Evolutionary conservation across 2,888 invertebrate species (phyloP), one percentile per base, ranked within the genome.

Genomic region (Steinernema hermaphroditum): DNA sequence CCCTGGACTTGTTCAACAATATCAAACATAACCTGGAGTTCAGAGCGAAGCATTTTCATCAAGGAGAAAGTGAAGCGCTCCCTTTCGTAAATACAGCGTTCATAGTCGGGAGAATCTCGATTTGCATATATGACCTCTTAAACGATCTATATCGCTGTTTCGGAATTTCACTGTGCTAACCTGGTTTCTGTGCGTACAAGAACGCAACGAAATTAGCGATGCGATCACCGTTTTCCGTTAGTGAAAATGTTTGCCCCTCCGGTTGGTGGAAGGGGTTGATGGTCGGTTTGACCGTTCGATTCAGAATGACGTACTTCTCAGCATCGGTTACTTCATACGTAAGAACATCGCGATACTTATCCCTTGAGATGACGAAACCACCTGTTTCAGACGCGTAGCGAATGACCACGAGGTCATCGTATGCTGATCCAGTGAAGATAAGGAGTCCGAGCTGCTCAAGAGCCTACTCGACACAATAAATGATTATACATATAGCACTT

Each of bases 351-450:
- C 54, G 54, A 27, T 54, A 54, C 27, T 54, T 54, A 27, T 54
- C 54, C 12, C 27, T 24, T 4, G 54, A 54, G 27, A 54, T 24
- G 54, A 54, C 27, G 54, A 54, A 54, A 8, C 24, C 54, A 27
- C 54, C 54, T 8, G 14, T 22, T 8, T 54, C 54, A 8, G 54
- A 22, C 19, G 54, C 54, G 27, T 54, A 54, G 9, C 54, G 22
- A 27, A 54, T 54, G n/a, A 22, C 19, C 54, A 54, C 2, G 2
- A 54, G 54, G 54, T 54, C 54, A 27, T 54, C 54, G 27, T 54
- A 54, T 8, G 12, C 2, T 22, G 9, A 14, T 4, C 27, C 54
- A 22, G 54, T 54, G 54, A 24, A 54, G 54, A 54, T 22, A 12
- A 54, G 6, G 6, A 54, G 27, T 2, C 54, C 54, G 8, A 54